Evolutionary conservation across 2,888 invertebrate species (phyloP).

Genomic region (Eupithecia insigniata): DNA sequence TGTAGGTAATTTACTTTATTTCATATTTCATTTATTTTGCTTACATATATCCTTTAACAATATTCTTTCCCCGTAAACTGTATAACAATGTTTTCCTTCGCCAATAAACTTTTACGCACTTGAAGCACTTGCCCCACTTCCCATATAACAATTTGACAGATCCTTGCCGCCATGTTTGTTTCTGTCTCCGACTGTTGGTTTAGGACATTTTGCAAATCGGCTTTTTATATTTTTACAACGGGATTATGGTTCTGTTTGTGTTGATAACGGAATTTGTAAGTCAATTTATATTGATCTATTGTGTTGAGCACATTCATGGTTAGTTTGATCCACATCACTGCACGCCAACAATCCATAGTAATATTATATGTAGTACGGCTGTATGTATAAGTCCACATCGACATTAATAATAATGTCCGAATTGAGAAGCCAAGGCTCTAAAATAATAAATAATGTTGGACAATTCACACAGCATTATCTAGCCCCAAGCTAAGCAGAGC

Average conservation of each 20-base stretch:
- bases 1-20: not conserved
- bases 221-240: conserved; percentile 31
- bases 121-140: conserved; percentile 8
- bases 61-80: not conserved
- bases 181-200: conserved; percentile 27
- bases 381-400: too few species aligned
- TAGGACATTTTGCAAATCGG: conserved; percentile 37
- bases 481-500: too few species aligned
- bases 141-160: conserved; percentile 22
- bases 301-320: not conserved
- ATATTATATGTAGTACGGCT: too few species aligned
- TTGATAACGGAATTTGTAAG: conserved; percentile 10
- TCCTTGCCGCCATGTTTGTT: conserved; percentile 19
- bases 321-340: not conserved
- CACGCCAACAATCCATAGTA: too few species aligned
- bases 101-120: not conserved
- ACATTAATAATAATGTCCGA: too few species aligned
- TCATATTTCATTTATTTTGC: too few species aligned
- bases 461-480: too few species aligned
- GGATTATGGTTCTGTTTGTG: conserved; percentile 23
- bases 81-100: not conserved
- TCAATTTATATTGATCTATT: conserved; percentile 9
- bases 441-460: too few species aligned
- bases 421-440: too few species aligned
- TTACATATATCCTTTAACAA: too few species aligned